Percentiles rank a stretch among this genome's conserved stretches.
phyloP scores from a whole-genome alignment of 1,140 invertebrate species.

The Limonius californicus region DNA sequence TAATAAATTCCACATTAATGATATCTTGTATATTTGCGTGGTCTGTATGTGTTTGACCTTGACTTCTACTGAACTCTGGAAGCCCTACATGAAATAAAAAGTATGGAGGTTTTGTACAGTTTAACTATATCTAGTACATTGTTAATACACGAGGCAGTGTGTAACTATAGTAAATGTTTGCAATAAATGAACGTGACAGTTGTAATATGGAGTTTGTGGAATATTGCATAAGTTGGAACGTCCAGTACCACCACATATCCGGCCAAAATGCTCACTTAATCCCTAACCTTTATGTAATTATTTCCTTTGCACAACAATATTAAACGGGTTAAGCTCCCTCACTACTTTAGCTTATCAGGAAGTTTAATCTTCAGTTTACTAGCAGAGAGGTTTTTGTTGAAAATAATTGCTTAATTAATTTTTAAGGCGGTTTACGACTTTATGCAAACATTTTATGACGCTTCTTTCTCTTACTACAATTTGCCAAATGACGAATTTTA shows the following conservation, averaged over 20 bases:
- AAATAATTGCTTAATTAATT: slow-evolving; percentile 11
- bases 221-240: neutral
- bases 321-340: slow-evolving; percentile 9
- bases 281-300: slow-evolving; percentile 18
- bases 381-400: neutral
- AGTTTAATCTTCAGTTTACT: slow-evolving; percentile 5
- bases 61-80: too few species aligned
- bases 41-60: too few species aligned
- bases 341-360: slow-evolving; percentile 5
- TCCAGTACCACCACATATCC: slow-evolving; percentile 8
- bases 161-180: neutral
- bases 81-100: neutral
- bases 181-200: neutral
- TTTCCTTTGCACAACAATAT: slow-evolving; percentile 19
- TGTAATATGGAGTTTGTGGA: neutral
- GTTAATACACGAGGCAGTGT: neutral
- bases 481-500: neutral
- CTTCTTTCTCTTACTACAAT: too few species aligned
- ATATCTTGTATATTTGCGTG: too few species aligned
- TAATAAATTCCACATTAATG: too few species aligned
- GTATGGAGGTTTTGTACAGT: neutral
- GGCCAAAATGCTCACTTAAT: slow-evolving; percentile 16
- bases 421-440: neutral
- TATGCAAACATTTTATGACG: too few species aligned
- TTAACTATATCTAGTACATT: too few species aligned